Percentiles rank a stretch among this genome's conserved stretches.
Evolutionary conservation across 2,113 vertebrate genomes (phyloP).

Genomic region (Ceyx cyanopectus): DNA sequence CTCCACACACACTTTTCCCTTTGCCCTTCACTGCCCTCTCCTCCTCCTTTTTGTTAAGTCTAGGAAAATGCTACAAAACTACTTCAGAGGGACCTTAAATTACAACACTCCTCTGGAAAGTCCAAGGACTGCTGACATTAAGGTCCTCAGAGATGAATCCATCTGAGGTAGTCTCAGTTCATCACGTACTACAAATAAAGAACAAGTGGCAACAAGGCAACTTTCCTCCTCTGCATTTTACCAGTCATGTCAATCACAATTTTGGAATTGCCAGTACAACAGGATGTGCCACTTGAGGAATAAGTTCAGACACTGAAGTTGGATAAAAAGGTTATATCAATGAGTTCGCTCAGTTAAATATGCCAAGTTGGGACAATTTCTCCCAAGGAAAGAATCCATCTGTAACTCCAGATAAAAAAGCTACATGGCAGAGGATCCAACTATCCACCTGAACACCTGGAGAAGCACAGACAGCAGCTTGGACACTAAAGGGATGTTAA

Average conservation of each 20-base stretch:
- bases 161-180: not conserved
- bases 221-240: not conserved
- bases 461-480: not conserved
- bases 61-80: not conserved
- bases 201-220: not conserved
- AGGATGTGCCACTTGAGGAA: not conserved
- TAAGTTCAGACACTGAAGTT: not conserved
- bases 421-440: not conserved
- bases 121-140: not conserved
- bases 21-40: not conserved
- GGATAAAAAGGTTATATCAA: not conserved
- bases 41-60: not conserved
- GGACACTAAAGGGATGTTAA: not conserved
- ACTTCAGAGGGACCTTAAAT: not conserved
- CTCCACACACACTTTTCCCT: not conserved
- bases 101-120: not conserved
- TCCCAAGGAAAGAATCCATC: not conserved
- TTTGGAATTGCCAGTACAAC: not conserved
- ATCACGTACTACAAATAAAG: not conserved
- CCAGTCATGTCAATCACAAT: not conserved
- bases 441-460: not conserved
- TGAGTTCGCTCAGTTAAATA: not conserved
- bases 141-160: constrained; percentile 22
- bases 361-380: not conserved
- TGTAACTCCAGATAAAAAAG: not conserved